A percentile compares a stretch with the other conserved stretches of the same genome.
These are phyloP conservation scores for Holothuria leucospilota DNA, from an alignment of 53 echinoderm and acorn worm genomes.

Conservation along the genomic window DNA sequence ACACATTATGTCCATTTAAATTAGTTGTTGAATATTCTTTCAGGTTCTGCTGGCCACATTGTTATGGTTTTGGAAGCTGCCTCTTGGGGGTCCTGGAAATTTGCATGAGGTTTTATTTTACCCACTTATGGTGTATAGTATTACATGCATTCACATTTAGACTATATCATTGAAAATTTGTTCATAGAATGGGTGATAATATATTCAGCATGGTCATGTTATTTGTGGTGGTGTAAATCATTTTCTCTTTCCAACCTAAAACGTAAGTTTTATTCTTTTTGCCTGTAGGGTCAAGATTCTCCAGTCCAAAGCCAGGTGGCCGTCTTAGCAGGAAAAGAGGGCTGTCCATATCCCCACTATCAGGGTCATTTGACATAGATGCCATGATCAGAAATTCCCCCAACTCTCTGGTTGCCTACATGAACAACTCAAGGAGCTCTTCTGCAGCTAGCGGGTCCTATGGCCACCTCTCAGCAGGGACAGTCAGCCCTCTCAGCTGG, in stretches of 20 bases:
- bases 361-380: constrained; percentile 92
- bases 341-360: constrained; percentile 95
- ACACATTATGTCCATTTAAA: too few relatives aligned
- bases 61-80: too few relatives aligned
- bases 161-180: too few relatives aligned
- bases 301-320: constrained; percentile 85
- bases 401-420: constrained; percentile 98
- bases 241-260: background rate
- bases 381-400: constrained; percentile 97
- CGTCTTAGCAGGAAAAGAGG: constrained; percentile 88
- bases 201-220: background rate
- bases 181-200: too few relatives aligned
- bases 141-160: too few relatives aligned
- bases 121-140: too few relatives aligned
- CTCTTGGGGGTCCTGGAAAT: too few relatives aligned
- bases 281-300: constrained; percentile 85
- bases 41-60: too few relatives aligned
- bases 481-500: constrained; percentile 87
- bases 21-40: too few relatives aligned
- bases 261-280: background rate
- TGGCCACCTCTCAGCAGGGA: constrained; percentile 92
- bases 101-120: too few relatives aligned
- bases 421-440: constrained; percentile 96
- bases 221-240: background rate
- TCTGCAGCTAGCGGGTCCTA: constrained; percentile 96